phyloP scores from a whole-genome alignment of 1,140 invertebrate species.

The Linepithema humile region DNA sequence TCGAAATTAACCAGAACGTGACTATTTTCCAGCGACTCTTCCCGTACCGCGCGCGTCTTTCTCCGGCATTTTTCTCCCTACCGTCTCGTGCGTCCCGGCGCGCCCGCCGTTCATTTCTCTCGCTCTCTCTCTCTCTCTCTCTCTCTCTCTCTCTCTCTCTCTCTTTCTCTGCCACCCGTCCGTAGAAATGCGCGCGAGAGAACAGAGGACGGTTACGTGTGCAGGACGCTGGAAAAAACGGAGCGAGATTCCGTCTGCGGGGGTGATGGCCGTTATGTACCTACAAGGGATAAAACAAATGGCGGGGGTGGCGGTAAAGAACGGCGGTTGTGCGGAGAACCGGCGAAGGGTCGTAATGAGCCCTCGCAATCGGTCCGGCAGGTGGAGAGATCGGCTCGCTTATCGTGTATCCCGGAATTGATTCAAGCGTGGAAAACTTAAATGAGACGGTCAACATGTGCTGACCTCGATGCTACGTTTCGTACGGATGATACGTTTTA shows the following conservation, averaged over 20 bases:
- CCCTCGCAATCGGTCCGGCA: background rate
- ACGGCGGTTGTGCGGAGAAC: background rate
- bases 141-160: background rate
- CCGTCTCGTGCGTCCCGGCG: background rate
- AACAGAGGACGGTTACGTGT: conserved; percentile 51
- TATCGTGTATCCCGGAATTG: conserved; percentile 60
- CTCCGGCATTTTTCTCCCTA: conserved; percentile 17
- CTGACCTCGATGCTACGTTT: conserved; percentile 10
- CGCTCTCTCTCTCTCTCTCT: background rate
- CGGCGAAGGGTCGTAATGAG: conserved; percentile 40
- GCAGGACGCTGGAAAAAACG: conserved; percentile 62
- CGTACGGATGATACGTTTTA: conserved; percentile 39
- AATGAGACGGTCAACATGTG: conserved; percentile 53
- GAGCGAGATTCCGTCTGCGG: conserved; percentile 49
- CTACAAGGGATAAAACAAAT: conserved; percentile 36
- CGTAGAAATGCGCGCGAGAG: conserved; percentile 17
- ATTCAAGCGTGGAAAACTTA: conserved; percentile 60
- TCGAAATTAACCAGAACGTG: conserved; percentile 73
- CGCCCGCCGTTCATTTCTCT: conserved; percentile 8
- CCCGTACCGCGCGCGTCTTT: conserved; percentile 35
- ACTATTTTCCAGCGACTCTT: conserved; percentile 67
- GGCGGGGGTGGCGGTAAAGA: background rate
- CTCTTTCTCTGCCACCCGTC: background rate
- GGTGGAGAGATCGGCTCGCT: conserved; percentile 39
- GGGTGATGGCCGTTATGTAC: conserved; percentile 28